Evolutionary conservation across 2,113 vertebrate species (phyloP).

Genomic region (Haemorhous mexicanus): DNA sequence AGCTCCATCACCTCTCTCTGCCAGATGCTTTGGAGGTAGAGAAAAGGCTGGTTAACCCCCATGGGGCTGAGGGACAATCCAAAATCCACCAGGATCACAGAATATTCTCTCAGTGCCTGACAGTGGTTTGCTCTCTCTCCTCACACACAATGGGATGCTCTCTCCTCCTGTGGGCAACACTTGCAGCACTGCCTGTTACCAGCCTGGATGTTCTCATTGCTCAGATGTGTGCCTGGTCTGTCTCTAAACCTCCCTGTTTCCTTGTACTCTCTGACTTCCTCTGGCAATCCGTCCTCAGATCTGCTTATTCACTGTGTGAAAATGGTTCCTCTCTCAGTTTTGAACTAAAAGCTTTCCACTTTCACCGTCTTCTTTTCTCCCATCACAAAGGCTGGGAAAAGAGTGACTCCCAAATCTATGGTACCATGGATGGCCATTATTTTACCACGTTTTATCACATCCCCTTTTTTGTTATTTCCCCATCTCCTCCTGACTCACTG

Average conservation of each 20-base stretch:
- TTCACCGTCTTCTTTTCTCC: neutral
- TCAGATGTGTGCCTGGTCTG: neutral
- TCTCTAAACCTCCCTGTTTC: neutral
- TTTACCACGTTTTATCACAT: neutral
- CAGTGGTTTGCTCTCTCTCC: neutral
- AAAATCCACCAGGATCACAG: neutral
- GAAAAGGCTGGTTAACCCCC: neutral
- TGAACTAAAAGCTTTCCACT: neutral
- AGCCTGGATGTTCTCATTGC: neutral
- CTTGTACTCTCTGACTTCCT: neutral
- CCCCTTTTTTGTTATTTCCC: neutral
- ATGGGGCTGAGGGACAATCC: neutral
- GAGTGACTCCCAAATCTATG: neutral
- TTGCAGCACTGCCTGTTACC: neutral
- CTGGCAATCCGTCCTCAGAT: neutral
- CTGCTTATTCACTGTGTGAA: neutral
- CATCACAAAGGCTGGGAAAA: neutral
- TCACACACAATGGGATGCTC: neutral
- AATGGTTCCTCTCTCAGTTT: neutral
- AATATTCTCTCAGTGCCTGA: neutral
- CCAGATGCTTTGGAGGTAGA: neutral
- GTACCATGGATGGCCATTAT: neutral
- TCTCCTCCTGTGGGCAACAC: neutral
- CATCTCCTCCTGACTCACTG: neutral
- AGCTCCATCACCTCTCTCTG: neutral